phyloP scores from a whole-genome alignment of 2,113 vertebrate genomes.

The Elephantulus edwardii region DNA sequence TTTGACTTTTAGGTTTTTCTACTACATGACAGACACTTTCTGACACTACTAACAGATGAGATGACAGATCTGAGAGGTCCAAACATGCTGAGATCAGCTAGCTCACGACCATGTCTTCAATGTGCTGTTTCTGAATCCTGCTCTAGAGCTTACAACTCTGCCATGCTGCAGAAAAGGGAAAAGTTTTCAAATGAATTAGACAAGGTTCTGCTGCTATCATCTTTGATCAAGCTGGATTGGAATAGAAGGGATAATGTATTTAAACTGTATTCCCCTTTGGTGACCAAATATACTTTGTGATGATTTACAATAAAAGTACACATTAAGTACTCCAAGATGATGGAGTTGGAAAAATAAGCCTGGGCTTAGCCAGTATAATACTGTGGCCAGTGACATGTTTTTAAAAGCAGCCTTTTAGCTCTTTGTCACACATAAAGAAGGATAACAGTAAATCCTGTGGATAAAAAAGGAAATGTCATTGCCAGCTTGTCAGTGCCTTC shows the following conservation, averaged over 20 bases:
- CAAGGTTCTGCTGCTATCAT: background rate
- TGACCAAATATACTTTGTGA: background rate
- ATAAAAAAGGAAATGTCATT: background rate
- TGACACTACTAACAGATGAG: background rate
- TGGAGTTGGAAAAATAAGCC: background rate
- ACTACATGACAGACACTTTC: background rate
- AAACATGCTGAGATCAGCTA: background rate
- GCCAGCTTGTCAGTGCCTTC: background rate
- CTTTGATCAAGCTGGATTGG: background rate
- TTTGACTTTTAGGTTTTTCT: background rate
- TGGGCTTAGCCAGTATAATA: background rate
- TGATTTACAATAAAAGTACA: slow-evolving; percentile 7
- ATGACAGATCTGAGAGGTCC: background rate
- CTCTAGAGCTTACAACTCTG: background rate
- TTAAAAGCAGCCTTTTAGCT: background rate
- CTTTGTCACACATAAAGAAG: background rate
- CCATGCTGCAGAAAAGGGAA: background rate
- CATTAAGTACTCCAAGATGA: background rate
- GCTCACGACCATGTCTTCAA: background rate
- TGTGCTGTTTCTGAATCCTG: background rate
- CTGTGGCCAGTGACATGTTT: background rate
- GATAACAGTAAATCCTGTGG: background rate
- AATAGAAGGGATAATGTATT: background rate
- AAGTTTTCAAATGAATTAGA: background rate
- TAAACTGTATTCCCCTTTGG: background rate